Evolutionary conservation across 1,140 invertebrate genomes (phyloP).

Genomic region (Camponotus pennsylvanicus): DNA sequence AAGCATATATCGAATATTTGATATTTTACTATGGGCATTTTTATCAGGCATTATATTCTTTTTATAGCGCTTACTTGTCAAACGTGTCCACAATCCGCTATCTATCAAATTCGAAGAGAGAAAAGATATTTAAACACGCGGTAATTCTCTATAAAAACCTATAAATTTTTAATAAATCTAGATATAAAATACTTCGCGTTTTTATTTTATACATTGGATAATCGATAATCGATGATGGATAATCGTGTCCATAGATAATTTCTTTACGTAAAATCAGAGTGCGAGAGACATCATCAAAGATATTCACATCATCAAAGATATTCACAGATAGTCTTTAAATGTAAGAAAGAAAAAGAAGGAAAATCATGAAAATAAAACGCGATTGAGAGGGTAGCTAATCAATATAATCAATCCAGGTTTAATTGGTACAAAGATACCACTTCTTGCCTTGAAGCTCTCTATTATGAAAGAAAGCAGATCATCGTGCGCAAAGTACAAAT

Average conservation of each 20-base stretch:
- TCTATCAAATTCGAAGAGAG: neutral
- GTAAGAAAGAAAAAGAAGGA: neutral
- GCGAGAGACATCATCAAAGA: neutral
- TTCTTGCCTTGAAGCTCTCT: conserved; percentile 86
- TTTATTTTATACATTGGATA: neutral
- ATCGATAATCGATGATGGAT: neutral
- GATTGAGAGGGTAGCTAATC: conserved; percentile 68
- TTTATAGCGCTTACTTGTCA: neutral
- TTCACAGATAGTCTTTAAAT: neutral
- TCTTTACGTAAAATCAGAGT: neutral
- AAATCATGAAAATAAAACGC: conserved; percentile 61
- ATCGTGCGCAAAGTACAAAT: conserved; percentile 81
- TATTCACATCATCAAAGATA: neutral
- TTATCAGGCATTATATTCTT: neutral
- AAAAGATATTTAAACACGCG: neutral
- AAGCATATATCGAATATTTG: neutral
- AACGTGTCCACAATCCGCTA: neutral
- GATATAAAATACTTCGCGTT: neutral
- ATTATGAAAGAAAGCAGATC: conserved; percentile 66
- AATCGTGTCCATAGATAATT: conserved; percentile 4
- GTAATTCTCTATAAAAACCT: neutral
- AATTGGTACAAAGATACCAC: conserved; percentile 85
- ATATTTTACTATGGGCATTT: conserved; percentile 40
- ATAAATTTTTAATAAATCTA: neutral
- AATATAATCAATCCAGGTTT: conserved; percentile 72